Evolutionary conservation across 2,797 vertebrate genomes (phyloP).

Genomic region (Delichon dasypus): DNA sequence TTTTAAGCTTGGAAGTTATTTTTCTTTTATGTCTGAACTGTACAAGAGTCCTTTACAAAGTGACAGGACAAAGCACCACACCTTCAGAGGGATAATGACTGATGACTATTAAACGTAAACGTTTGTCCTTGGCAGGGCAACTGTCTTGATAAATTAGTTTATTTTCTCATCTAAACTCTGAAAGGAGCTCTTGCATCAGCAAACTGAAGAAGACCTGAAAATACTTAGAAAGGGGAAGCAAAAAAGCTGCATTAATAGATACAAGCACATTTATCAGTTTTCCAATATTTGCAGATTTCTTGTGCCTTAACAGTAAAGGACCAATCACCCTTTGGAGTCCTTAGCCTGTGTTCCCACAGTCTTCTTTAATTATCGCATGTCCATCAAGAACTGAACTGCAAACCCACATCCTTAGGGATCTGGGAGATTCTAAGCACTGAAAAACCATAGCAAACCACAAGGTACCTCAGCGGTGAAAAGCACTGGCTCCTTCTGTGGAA

Average conservation of each 20-base stretch:
- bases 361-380: background rate
- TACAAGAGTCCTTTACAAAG: background rate
- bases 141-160: background rate
- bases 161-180: slow-evolving; percentile 22
- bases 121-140: background rate
- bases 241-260: background rate
- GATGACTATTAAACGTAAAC: background rate
- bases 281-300: background rate
- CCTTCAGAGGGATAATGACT: background rate
- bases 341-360: background rate
- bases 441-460: background rate
- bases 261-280: background rate
- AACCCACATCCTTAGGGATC: background rate
- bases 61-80: background rate
- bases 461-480: background rate
- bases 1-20: background rate
- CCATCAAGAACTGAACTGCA: background rate
- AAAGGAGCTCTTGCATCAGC: background rate
- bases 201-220: background rate
- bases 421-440: background rate
- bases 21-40: background rate
- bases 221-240: background rate
- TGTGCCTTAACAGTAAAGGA: background rate
- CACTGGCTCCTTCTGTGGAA: background rate
- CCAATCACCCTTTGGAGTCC: background rate